Evolutionary conservation across 2,888 invertebrate species (phyloP).

Genomic region (Elegia similella): DNA sequence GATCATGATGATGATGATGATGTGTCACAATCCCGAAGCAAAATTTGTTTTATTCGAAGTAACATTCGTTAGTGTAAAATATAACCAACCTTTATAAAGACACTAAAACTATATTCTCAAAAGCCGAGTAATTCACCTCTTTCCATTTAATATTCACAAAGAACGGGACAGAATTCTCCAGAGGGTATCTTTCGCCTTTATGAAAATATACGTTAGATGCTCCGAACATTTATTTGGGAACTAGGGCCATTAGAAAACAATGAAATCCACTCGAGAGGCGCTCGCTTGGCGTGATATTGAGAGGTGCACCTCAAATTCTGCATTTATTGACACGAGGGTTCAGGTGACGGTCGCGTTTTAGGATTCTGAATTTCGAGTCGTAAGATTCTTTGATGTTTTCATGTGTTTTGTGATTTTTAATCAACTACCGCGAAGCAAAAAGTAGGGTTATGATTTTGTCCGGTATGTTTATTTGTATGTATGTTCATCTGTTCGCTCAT

Average conservation of each 20-base stretch:
- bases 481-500: too few relatives aligned
- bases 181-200: conserved; percentile 6
- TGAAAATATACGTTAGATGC: conserved; percentile 24
- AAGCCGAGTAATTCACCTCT: not conserved
- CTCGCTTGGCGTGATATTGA: conserved; percentile 47
- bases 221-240: conserved; percentile 32
- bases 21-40: too few relatives aligned
- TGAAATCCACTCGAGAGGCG: conserved; percentile 43
- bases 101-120: not conserved
- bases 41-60: too few relatives aligned
- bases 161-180: not conserved
- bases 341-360: not conserved
- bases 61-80: too few relatives aligned
- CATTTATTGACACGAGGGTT: conserved; percentile 36
- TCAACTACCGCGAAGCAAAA: too few relatives aligned
- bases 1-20: too few relatives aligned
- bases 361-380: not conserved
- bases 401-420: too few relatives aligned
- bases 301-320: conserved; percentile 37
- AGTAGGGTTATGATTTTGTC: too few relatives aligned
- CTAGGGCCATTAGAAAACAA: conserved; percentile 39
- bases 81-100: too few relatives aligned
- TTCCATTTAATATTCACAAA: conserved; percentile 9
- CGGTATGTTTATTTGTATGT: too few relatives aligned
- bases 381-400: not conserved